Conservation (phyloP, 2,888 invertebrate species). For the Scelioninae gen. 1 region DNA sequence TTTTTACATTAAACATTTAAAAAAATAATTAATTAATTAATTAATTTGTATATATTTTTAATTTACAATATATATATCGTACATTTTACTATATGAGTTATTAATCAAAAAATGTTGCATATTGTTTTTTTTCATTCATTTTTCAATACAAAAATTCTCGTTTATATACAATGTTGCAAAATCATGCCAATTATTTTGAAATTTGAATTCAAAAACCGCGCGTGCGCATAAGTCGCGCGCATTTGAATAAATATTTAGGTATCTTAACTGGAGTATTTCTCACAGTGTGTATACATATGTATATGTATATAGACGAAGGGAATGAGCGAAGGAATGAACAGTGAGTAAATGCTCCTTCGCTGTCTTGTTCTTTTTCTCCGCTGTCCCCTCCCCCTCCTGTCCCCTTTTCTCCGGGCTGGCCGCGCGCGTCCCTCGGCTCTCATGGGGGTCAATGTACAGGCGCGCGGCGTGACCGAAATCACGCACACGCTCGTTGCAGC, state of each 20-base stretch:
- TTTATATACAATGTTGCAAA: no score
- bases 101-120: not conserved
- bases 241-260: constrained; percentile 69
- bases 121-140: no score
- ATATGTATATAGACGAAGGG: constrained; percentile 70
- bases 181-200: no score
- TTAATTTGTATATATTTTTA: no score
- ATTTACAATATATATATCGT: no score
- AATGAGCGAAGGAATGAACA: constrained; percentile 72
- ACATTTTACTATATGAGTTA: not conserved
- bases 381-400: constrained; percentile 55
- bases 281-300: constrained; percentile 66
- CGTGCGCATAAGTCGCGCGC: no score
- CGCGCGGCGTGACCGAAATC: constrained; percentile 84
- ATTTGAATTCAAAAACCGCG: no score
- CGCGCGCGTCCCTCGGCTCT: constrained; percentile 70
- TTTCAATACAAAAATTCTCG: no score
- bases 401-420: constrained; percentile 32
- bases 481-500: constrained; percentile 82
- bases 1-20: no score
- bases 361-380: constrained; percentile 66
- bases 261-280: constrained; percentile 70
- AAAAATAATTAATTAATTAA: no score
- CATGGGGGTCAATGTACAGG: constrained; percentile 83
- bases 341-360: constrained; percentile 78